Evolutionary conservation across 2,113 vertebrate genomes (phyloP), one percentile per base, ranked within the genome.

Genomic region (Tricholaema leucomelas): DNA sequence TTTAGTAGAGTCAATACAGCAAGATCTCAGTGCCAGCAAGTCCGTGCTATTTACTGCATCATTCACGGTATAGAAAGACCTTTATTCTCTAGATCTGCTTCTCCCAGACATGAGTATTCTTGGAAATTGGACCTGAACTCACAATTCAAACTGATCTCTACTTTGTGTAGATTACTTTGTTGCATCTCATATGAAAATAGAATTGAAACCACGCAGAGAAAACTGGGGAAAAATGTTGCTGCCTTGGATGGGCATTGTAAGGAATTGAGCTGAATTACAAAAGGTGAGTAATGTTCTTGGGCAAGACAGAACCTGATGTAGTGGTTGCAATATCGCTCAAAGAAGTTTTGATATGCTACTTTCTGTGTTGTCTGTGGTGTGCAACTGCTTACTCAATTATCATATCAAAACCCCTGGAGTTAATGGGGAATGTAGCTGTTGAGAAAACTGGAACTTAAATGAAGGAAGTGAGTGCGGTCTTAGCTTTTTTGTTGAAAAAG

Each of bases 291-390:
- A 48, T 85, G 55, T 81, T 86, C 56, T 65, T 64, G 56, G 36
- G 74, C 90, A 95, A 95, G 88, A 94, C 48, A 88, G 87, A 90
- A 85, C 92, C 40, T 93, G 85, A 66, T 80, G 40, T 42, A 73
- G 9, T 35, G 74, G 30, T 30, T 81, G 24, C 52, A n/a, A 74
- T 91, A 92, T 42, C 31, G 50, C 16, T 76, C 44, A 64, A 36
- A 40, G 61, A 50, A 67, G 66, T 46, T 55, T 90, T 74, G 25
- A 69, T 91, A 74, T 27, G 9, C 4, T 89, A 2, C 56, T 81
- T 81, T 90, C 38, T 27, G 3, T 81, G 63, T 25, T 71, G 55
- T 19, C 16, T 83, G 21, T 83, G 66, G 30, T 69, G 59, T 61
- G 48, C 27, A 81, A 78, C 27, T 33, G 12, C 44, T 75, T n/a